Percentiles rank a stretch among this genome's conserved stretches.
phyloP scores from a whole-genome alignment of 2,888 invertebrate species.

The Hesperia comma region DNA sequence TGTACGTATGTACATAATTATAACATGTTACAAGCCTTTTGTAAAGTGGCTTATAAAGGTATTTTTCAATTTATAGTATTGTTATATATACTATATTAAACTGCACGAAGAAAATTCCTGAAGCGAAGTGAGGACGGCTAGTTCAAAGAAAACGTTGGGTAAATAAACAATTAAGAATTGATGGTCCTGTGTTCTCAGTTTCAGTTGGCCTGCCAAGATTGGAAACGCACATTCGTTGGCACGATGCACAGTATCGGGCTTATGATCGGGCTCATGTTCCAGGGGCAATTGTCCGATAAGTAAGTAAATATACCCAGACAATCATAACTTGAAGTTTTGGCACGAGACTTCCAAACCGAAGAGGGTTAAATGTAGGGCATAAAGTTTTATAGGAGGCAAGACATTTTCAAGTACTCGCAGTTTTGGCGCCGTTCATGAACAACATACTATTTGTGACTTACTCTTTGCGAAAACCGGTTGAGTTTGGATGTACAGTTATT shows the following conservation, averaged over 20 bases:
- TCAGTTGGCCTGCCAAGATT: slow-evolving; percentile 56
- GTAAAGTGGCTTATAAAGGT: too few relatives aligned
- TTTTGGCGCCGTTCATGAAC: background rate
- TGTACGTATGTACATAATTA: too few relatives aligned
- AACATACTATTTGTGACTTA: background rate
- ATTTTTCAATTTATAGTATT: too few relatives aligned
- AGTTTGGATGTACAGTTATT: background rate
- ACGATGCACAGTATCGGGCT: slow-evolving; percentile 82
- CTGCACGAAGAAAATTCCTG: too few relatives aligned
- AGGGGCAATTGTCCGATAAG: slow-evolving; percentile 83
- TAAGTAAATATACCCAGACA: slow-evolving; percentile 39
- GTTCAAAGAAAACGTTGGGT: too few relatives aligned
- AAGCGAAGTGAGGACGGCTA: too few relatives aligned
- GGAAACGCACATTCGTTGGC: slow-evolving; percentile 76
- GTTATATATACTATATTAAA: too few relatives aligned
- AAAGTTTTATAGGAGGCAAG: slow-evolving; percentile 20
- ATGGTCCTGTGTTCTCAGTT: slow-evolving; percentile 44
- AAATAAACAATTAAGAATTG: slow-evolving; percentile 1
- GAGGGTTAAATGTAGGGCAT: slow-evolving; percentile 17
- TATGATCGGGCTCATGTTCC: slow-evolving; percentile 79
- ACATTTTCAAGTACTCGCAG: background rate
- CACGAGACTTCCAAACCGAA: slow-evolving; percentile 18
- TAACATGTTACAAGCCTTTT: too few relatives aligned
- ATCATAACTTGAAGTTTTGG: slow-evolving; percentile 34
- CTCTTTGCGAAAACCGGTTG: background rate